Conservation (phyloP, 1,140 invertebrate species). For the Drosophila neocordata region DNA sequence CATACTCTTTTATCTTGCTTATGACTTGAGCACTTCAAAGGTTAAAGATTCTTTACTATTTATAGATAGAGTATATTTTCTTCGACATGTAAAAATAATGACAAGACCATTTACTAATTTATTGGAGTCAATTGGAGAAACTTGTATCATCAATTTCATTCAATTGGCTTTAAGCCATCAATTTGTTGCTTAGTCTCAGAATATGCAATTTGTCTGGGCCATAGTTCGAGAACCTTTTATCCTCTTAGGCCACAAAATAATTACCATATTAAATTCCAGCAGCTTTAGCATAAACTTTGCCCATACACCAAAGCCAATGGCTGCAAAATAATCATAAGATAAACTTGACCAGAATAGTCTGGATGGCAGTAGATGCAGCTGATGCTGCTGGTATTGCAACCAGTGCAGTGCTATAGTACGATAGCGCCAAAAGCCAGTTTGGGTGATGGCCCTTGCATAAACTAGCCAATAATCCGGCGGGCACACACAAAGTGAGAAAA, state of each 20-base stretch:
- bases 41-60: no score
- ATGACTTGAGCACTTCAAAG: no score
- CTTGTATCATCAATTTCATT: conserved; percentile 8
- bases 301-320: conserved; percentile 20
- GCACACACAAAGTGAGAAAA: conserved; percentile 17
- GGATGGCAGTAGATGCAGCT: neutral
- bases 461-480: conserved; percentile 70
- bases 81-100: neutral
- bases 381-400: neutral
- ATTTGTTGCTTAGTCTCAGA: conserved; percentile 14
- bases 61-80: neutral
- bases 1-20: no score
- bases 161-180: conserved; percentile 12
- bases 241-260: conserved; percentile 48
- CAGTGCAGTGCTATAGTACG: conserved; percentile 57
- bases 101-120: neutral
- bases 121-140: neutral
- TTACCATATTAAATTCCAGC: conserved; percentile 66
- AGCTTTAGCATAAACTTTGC: conserved; percentile 50
- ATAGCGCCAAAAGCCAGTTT: conserved; percentile 55
- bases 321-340: conserved; percentile 48
- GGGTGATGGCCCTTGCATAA: conserved; percentile 56
- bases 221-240: neutral
- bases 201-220: conserved; percentile 14
- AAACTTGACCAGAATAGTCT: conserved; percentile 56